Evolutionary conservation across 2,888 invertebrate species (phyloP).

Genomic region (Cynaeus angustus): DNA sequence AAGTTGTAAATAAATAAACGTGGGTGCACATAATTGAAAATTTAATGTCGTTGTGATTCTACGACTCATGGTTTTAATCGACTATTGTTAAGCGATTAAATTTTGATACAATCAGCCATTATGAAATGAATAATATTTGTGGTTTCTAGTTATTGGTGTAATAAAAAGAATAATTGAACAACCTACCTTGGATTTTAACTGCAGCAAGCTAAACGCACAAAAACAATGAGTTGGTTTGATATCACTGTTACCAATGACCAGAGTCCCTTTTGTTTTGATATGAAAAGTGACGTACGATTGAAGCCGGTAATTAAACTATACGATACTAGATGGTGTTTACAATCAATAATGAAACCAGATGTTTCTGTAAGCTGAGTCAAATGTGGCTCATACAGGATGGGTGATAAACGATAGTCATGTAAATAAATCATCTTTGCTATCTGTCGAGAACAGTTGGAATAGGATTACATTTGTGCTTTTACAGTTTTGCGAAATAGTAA

Average conservation of each 20-base stretch:
- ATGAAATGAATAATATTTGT: neutral
- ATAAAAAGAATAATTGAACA: neutral
- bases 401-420: neutral
- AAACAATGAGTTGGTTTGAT: conserved; percentile 1
- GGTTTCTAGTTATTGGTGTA: too few species aligned
- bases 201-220: neutral
- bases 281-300: conserved; percentile 1
- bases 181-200: conserved; percentile 13
- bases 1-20: neutral
- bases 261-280: conserved; percentile 32
- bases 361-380: neutral
- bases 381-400: conserved; percentile 8
- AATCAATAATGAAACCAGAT: conserved; percentile 7
- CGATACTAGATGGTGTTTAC: conserved; percentile 38
- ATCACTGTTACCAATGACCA: conserved; percentile 34
- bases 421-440: neutral
- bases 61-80: neutral
- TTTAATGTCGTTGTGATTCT: neutral
- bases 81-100: neutral
- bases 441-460: too few species aligned
- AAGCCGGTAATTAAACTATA: conserved; percentile 18
- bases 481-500: too few species aligned
- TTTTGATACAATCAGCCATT: neutral
- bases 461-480: too few species aligned
- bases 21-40: neutral